Conservation (phyloP, 2,888 invertebrate species). For the Volucella inflata region DNA sequence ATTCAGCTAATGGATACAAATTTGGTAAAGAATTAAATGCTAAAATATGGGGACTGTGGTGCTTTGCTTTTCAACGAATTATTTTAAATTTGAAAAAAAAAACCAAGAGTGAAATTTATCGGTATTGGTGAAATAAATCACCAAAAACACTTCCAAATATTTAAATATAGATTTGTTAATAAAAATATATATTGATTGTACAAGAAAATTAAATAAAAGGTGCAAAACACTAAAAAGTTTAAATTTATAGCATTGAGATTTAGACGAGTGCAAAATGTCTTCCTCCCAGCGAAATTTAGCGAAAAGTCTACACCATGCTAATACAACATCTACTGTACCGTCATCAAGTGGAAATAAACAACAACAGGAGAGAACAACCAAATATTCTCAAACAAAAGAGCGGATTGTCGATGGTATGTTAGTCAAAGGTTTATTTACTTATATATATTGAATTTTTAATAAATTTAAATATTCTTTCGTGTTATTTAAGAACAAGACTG, state of each 20-base stretch:
- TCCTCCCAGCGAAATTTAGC: constrained; percentile 54
- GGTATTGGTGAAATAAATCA: constrained; percentile 13
- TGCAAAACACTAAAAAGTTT: constrained; percentile 32
- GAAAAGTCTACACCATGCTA: constrained; percentile 42
- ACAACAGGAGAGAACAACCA: constrained; percentile 77
- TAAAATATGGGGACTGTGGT: no score
- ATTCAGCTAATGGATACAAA: no score
- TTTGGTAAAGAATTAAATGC: no score
- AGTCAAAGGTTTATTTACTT: not conserved
- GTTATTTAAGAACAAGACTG: no score
- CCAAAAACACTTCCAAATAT: constrained; percentile 19
- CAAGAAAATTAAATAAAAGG: constrained; percentile 37
- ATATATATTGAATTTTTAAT: not conserved
- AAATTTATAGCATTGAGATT: constrained; percentile 35
- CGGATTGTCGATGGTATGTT: constrained; percentile 81
- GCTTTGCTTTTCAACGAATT: no score
- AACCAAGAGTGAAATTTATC: not conserved
- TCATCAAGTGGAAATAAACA: constrained; percentile 77
- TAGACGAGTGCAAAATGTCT: constrained; percentile 65
- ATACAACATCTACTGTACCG: constrained; percentile 57
- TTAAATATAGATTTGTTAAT: constrained; percentile 57
- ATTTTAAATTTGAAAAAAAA: not conserved
- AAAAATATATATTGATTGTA: constrained; percentile 30
- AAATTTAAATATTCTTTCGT: no score
- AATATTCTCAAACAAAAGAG: constrained; percentile 81